Percentiles rank a stretch among this genome's conserved stretches.
Conservation (phyloP, 2,113 vertebrate species). For the Neolamprologus modestus region DNA sequence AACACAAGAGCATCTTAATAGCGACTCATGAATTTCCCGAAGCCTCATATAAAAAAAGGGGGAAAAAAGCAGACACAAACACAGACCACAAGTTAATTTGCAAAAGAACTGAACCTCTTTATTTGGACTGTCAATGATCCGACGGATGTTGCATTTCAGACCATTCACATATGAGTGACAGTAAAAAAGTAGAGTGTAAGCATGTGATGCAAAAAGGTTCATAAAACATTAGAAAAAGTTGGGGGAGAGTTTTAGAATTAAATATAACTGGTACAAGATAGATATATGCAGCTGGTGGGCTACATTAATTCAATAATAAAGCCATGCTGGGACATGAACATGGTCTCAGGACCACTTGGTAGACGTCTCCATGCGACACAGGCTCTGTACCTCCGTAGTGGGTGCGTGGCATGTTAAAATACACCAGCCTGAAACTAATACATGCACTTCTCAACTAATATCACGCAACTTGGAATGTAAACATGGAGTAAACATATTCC, state of each 20-base stretch:
- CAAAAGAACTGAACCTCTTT: constrained; percentile 70
- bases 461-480: constrained; percentile 66
- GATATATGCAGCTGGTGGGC: constrained; percentile 32
- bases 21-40: neutral
- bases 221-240: constrained; percentile 68
- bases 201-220: constrained; percentile 64
- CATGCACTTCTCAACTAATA: constrained; percentile 41
- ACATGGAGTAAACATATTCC: constrained; percentile 70
- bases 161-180: constrained; percentile 61
- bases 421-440: constrained; percentile 31
- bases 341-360: constrained; percentile 32
- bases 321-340: constrained; percentile 47
- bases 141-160: constrained; percentile 61
- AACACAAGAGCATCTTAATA: neutral
- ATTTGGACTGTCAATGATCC: constrained; percentile 63
- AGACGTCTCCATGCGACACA: constrained; percentile 32
- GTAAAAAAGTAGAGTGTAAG: constrained; percentile 62
- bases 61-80: neutral
- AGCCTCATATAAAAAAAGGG: accelerated
- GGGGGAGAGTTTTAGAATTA: constrained; percentile 43
- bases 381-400: constrained; percentile 36
- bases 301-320: constrained; percentile 38
- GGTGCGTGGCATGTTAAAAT: constrained; percentile 34
- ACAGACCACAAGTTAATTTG: constrained; percentile 42
- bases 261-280: constrained; percentile 66